These are phyloP conservation scores for Oryzaephilus surinamensis DNA, from an alignment of 1,140 invertebrate genomes.

Conservation along the genomic window DNA sequence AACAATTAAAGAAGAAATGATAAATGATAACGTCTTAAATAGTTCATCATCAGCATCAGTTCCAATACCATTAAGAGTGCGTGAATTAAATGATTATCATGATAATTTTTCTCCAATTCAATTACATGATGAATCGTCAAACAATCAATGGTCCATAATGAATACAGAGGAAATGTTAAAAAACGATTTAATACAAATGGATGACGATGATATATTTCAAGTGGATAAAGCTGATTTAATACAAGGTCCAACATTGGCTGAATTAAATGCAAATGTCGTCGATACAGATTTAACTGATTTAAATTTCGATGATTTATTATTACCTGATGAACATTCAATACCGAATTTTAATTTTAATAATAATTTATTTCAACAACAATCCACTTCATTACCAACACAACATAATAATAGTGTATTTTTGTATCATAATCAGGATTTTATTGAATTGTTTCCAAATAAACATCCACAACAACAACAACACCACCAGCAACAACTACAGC, in stretches of 20 bases:
- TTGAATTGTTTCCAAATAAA: too few species aligned
- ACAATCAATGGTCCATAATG: conserved; percentile 16
- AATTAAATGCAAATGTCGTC: conserved; percentile 77
- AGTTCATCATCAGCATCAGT: conserved; percentile 40
- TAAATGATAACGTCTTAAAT: conserved; percentile 26
- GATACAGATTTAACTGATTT: conserved; percentile 68
- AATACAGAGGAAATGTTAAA: conserved; percentile 39
- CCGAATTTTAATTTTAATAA: not conserved
- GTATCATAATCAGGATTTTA: too few species aligned
- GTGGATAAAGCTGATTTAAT: conserved; percentile 79
- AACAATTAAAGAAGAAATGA: conserved; percentile 38
- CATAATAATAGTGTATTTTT: conserved; percentile 8
- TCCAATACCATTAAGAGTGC: conserved; percentile 47
- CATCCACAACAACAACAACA: conserved; percentile 11
- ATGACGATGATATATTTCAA: conserved; percentile 83
- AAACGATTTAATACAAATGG: conserved; percentile 58
- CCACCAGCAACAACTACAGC: conserved; percentile 11
- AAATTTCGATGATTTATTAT: conserved; percentile 72
- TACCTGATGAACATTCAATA: conserved; percentile 49
- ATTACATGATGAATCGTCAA: conserved; percentile 35
- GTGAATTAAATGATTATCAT: conserved; percentile 38
- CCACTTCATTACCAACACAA: not conserved
- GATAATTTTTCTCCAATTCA: conserved; percentile 38
- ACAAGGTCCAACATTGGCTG: conserved; percentile 71
- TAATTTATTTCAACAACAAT: not conserved